phyloP scores from a whole-genome alignment of 1,140 invertebrate species.

The Heliconius melpomene region DNA sequence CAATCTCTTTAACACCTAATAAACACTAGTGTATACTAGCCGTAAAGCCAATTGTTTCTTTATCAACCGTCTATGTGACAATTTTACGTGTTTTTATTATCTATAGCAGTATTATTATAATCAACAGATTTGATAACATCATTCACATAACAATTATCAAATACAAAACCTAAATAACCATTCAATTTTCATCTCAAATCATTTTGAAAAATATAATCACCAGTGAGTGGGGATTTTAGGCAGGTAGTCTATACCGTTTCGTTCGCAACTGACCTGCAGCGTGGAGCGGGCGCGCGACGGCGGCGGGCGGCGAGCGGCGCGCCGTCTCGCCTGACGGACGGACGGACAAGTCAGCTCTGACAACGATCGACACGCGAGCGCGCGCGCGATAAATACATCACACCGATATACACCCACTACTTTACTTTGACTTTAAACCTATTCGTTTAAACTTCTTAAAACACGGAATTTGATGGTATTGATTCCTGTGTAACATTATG shows the following conservation, averaged over 20 bases:
- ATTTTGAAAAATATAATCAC: neutral
- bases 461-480: neutral
- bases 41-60: neutral
- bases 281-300: constrained; percentile 86
- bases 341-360: constrained; percentile 45
- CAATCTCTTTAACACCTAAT: constrained; percentile 20
- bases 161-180: constrained; percentile 8
- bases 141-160: neutral
- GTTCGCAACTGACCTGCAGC: constrained; percentile 83
- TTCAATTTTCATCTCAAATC: constrained; percentile 15
- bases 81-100: neutral
- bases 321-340: constrained; percentile 85
- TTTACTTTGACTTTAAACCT: constrained; percentile 11
- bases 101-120: neutral
- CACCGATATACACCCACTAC: constrained; percentile 18
- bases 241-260: constrained; percentile 69
- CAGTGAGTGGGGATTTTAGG: neutral
- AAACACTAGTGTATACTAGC: neutral
- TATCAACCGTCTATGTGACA: neutral
- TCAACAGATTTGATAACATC: constrained; percentile 1
- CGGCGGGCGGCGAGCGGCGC: constrained; percentile 86
- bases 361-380: constrained; percentile 23
- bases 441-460: neutral
- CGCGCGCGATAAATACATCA: constrained; percentile 33
- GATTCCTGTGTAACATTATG: neutral